Conservation (phyloP, 2,113 vertebrate species). For the Tychaedon coryphoeus region DNA sequence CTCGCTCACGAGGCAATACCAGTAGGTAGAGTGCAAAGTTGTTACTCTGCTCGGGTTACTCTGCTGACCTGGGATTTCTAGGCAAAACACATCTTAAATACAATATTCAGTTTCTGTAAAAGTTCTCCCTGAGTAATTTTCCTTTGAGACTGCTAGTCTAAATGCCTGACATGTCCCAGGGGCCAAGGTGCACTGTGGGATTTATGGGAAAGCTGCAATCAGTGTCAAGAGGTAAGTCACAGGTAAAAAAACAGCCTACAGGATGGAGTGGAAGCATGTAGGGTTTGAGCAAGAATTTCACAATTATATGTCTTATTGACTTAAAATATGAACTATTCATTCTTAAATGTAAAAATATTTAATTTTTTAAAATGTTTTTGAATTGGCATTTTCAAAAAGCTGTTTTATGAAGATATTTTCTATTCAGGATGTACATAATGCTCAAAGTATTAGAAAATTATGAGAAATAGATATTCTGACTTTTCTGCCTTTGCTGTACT, state of each 20-base stretch:
- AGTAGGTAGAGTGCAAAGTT: background rate
- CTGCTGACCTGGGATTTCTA: background rate
- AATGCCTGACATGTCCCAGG: background rate
- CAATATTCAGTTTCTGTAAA: background rate
- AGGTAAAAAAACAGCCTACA: background rate
- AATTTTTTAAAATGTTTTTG: background rate
- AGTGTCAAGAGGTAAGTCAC: background rate
- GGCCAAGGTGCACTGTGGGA: background rate
- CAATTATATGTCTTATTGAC: background rate
- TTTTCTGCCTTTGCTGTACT: background rate
- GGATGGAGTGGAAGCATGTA: background rate
- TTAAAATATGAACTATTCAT: background rate
- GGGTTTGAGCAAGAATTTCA: background rate
- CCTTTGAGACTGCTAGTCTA: background rate
- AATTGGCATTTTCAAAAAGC: background rate
- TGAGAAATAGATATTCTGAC: background rate
- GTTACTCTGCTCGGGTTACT: background rate
- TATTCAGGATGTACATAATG: background rate
- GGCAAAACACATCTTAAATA: background rate
- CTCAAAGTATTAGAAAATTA: background rate
- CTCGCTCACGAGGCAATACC: background rate
- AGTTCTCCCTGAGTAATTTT: background rate
- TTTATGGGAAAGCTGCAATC: background rate
- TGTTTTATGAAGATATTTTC: background rate
- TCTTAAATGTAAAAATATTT: background rate